A percentile compares a stretch with the other conserved stretches of the same genome.
phyloP scores from a whole-genome alignment of 2,113 vertebrate species.

The Paraplagusia blochii region DNA sequence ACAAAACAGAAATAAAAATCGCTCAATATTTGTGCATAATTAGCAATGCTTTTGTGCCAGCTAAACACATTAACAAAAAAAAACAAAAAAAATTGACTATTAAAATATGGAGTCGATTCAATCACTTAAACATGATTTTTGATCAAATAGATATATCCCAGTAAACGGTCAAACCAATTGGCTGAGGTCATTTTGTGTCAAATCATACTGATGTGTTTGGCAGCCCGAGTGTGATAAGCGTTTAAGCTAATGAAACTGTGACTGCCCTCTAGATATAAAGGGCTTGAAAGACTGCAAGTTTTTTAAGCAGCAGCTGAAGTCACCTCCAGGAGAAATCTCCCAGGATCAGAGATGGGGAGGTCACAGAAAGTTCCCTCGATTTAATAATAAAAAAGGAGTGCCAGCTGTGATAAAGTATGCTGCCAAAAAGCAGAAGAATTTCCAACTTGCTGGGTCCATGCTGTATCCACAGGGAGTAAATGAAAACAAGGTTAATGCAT shows the following conservation, averaged over 20 bases:
- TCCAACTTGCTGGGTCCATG: conserved; percentile 46
- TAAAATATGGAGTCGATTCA: too few species aligned
- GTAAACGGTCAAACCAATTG: conserved; percentile 17
- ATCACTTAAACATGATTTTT: too few species aligned
- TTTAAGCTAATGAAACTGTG: conserved; percentile 43
- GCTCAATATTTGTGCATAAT: too few species aligned
- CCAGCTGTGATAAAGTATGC: conserved; percentile 54
- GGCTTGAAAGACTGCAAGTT: conserved; percentile 39
- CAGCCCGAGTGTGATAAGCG: conserved; percentile 28
- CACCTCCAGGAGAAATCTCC: conserved; percentile 53
- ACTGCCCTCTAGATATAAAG: conserved; percentile 46
- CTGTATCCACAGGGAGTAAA: conserved; percentile 70
- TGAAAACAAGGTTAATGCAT: conserved; percentile 81
- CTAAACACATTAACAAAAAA: too few species aligned
- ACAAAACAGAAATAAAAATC: too few species aligned
- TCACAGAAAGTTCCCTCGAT: conserved; percentile 50
- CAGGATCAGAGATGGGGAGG: conserved; percentile 36
- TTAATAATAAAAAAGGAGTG: conserved; percentile 49
- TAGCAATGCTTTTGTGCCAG: too few species aligned
- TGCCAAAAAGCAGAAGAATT: conserved; percentile 54
- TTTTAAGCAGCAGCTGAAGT: conserved; percentile 37
- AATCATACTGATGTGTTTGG: conserved; percentile 37
- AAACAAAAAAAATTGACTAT: too few species aligned
- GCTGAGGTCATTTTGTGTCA: conserved; percentile 17
- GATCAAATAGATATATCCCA: too few species aligned